Percentiles rank a stretch among this genome's conserved stretches.
These are phyloP conservation scores for Clistopyga incitator DNA, from an alignment of 2,888 invertebrate species.

Conservation along the genomic window DNA sequence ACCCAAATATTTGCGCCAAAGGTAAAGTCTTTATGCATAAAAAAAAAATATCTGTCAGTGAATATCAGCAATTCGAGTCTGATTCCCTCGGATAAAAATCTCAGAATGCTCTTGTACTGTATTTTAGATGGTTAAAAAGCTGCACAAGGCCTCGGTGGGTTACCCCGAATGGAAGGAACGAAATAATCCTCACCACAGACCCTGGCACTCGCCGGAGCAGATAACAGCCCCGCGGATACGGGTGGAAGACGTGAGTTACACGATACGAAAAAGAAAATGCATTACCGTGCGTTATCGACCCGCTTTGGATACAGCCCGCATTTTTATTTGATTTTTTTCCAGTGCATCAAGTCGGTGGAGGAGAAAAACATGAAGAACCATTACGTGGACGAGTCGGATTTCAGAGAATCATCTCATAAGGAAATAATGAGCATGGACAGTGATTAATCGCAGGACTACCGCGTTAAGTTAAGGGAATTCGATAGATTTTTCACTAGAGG, in stretches of 20 bases:
- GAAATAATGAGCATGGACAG: conserved; percentile 80
- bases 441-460: conserved; percentile 74
- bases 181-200: conserved; percentile 91
- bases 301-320: conserved; percentile 20
- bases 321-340: conserved; percentile 67
- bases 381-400: conserved; percentile 82
- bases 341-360: conserved; percentile 82
- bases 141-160: conserved; percentile 92
- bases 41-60: too few relatives aligned
- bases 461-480: conserved; percentile 24
- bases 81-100: neutral
- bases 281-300: neutral
- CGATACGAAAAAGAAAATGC: conserved; percentile 17
- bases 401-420: conserved; percentile 77
- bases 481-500: conserved; percentile 52
- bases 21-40: conserved; percentile 80
- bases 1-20: conserved; percentile 95
- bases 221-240: conserved; percentile 90
- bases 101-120: neutral
- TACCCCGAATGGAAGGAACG: conserved; percentile 93
- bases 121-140: conserved; percentile 90
- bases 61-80: too few relatives aligned
- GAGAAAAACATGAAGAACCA: conserved; percentile 81
- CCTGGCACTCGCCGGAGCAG: conserved; percentile 96
- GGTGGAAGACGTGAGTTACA: conserved; percentile 88